A percentile compares a stretch with the other conserved stretches of the same genome.
These are phyloP conservation scores for Elephantulus edwardii DNA, from an alignment of 2,113 vertebrate genomes.

Conservation along the genomic window DNA sequence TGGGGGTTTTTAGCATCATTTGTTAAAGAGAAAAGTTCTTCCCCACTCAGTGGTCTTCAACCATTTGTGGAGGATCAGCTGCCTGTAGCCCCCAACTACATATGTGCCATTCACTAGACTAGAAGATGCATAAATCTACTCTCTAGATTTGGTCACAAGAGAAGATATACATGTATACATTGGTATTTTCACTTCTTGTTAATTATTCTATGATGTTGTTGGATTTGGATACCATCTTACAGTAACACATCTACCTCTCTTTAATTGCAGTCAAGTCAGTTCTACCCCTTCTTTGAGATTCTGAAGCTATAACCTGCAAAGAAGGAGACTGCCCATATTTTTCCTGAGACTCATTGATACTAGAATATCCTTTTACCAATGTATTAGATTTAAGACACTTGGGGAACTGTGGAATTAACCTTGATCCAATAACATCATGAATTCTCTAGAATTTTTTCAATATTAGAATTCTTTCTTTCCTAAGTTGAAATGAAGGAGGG, in stretches of 20 bases:
- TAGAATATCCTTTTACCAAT: neutral
- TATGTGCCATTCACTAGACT: neutral
- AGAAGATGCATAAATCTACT: neutral
- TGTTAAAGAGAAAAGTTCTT: neutral
- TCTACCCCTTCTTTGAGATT: no score
- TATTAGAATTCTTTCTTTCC: slow-evolving; percentile 37
- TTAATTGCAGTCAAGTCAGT: no score
- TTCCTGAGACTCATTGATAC: neutral
- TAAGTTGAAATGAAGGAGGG: slow-evolving; percentile 7
- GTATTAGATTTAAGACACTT: neutral
- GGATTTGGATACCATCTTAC: neutral
- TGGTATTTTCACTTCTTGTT: neutral
- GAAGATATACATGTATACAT: neutral
- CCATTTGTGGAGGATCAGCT: neutral
- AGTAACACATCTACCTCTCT: no score
- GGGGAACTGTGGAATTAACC: neutral
- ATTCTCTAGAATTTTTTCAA: neutral
- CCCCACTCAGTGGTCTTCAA: neutral
- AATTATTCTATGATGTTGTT: neutral
- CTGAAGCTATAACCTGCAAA: no score
- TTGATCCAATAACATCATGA: neutral
- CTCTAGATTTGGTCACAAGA: neutral
- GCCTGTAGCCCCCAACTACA: neutral
- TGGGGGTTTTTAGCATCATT: neutral
- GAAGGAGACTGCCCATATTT: no score